Base-by-base conservation (phyloP, 2,888 invertebrate species). In the Himalopsyche kuldschensis region DNA sequence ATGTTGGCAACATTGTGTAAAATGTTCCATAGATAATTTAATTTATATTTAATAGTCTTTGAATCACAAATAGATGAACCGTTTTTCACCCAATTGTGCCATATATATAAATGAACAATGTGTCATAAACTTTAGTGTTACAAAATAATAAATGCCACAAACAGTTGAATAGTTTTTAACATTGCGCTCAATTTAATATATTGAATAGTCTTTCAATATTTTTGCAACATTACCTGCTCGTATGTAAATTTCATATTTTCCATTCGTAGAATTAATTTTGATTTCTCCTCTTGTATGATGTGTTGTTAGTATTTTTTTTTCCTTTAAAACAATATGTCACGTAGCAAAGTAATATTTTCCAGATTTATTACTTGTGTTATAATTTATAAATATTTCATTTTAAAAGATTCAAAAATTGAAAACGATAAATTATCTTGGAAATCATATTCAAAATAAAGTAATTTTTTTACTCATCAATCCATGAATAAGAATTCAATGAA, bases 71-170 rank as follows among this genome's bases (percentile, higher is more conserved):
- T 69, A 30, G 69, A 69, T 47, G 32, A 81, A 32, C 35, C 17
- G 47, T 76, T 76, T 47, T 81, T 77, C 48, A 46, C 76, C 77
- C 77, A 81, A 48, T 81, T 81, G 82, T 82, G 82, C 82, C 82
- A 82, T 82, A 82, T 75, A 78, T 69, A 78, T 78, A 41, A 78
- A 69, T 27, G 30, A 69, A 41, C 46, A 55, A 78, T 46, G 82
- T 82, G 78, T 82, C 82, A 82, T 82, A 78, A 32, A 69, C 30
- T 76, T 79, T n/a, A 63, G 69, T 79, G 55, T 79, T 69, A 63
- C 27, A 27, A 69, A 69, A 69, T 69, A 69, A 69, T 69, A 69
- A 69, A 69, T 69, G 15, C 69, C 27, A 27, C 69, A 69, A 69
- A 8, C 15, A 69, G 27, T 8, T 15, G 4, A 69, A 11, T 27